Evolutionary conservation across 2,888 invertebrate species (phyloP), one percentile per base, ranked within the genome.

Genomic region (Agrochola macilenta): DNA sequence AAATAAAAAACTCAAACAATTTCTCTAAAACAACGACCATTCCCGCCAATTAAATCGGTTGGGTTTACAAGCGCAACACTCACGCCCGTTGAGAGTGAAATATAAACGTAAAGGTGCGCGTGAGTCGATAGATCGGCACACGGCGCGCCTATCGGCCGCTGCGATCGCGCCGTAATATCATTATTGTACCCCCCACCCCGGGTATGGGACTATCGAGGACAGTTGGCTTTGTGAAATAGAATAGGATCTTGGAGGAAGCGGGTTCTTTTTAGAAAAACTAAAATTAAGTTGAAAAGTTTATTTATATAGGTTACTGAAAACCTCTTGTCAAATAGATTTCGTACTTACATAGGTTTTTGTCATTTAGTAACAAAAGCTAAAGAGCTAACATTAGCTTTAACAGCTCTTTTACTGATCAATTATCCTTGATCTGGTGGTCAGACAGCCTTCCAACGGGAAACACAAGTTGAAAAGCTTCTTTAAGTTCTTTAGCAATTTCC

Each of bases 41-140:
- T 87, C 91, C 81, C 90, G 92, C 95, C 95, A 95, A 95, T 95
- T 95, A 95, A 95, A 93, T 90, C 90, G 88, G 90, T 87, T 89
- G 89, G 89, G 90, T 91, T 90, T 91, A 93, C 94, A 93, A 93
- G 93, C 91, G 89, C 92, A 89, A 88, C 91, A 88, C 94, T 93
- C 94, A 94, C 94, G 94, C 93, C 91, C 81, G 81, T 79, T 88
- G 91, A 87, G 90, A 90, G 90, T 89, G 90, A 90, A 91, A 93
- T 92, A 92, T 92, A 92, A 90, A 91, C 90, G 91, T 91, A 86
- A 89, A 89, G 85, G 76, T 87, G 88, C 88, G 88, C 88, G 88
- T 88, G 89, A 88, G 88, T 86, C 88, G 88, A 88, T 88, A 89
- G 89, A 90, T 91, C 89, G 90, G 83, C 87, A 86, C 87, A 87